phyloP scores from a whole-genome alignment of 1,140 invertebrate genomes.

The Tachypleus tridentatus region DNA sequence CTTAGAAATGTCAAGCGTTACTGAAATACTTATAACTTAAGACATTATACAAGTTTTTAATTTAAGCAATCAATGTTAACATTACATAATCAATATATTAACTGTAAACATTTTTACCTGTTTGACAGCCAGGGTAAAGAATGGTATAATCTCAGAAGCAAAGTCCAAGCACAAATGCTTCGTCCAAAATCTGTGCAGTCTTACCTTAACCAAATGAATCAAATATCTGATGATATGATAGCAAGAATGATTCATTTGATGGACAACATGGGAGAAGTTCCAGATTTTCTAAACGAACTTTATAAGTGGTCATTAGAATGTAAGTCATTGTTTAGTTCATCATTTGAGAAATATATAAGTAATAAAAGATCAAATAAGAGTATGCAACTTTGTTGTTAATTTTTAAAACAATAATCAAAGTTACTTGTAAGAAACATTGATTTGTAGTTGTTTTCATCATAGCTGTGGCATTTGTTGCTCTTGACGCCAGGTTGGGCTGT shows the following conservation, averaged over 20 bases:
- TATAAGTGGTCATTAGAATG: slow-evolving; percentile 34
- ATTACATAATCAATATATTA: neutral
- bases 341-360: no score
- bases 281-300: slow-evolving; percentile 28
- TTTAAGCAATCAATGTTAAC: neutral
- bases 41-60: slow-evolving; percentile 1
- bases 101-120: no score
- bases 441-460: neutral
- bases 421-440: no score
- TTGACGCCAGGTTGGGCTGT: slow-evolving; percentile 28
- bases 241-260: slow-evolving; percentile 7
- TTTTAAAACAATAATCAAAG: no score
- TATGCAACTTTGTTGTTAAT: no score
- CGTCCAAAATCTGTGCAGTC: slow-evolving; percentile 16
- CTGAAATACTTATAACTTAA: neutral
- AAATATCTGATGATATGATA: slow-evolving; percentile 18
- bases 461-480: slow-evolving; percentile 27
- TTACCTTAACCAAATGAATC: slow-evolving; percentile 15
- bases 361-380: neutral
- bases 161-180: slow-evolving; percentile 17
- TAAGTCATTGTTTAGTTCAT: slow-evolving; percentile 22
- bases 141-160: slow-evolving; percentile 14
- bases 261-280: slow-evolving; percentile 25
- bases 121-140: slow-evolving; percentile 12
- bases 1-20: neutral